phyloP scores from a whole-genome alignment of 2,113 vertebrate species.

The Dinomys branickii region DNA sequence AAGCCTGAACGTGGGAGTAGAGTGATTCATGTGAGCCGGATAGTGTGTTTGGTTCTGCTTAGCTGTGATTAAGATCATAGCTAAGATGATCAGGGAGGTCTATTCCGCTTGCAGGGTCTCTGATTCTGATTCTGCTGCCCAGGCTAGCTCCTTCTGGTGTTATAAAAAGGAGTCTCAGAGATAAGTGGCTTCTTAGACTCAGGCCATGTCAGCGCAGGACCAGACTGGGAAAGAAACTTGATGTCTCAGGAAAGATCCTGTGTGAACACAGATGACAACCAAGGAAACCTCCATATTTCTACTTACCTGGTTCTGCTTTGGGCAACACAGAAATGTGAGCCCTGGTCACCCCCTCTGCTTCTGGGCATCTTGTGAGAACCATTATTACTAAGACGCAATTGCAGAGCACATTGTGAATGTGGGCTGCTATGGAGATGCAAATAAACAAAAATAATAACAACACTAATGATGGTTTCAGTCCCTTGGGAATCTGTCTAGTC shows the following conservation, averaged over 20 bases:
- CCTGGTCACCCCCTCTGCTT: not conserved
- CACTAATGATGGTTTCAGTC: conserved; percentile 53
- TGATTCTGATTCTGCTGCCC: not conserved
- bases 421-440: conserved; percentile 61
- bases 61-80: too few relatives aligned
- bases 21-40: not conserved
- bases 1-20: not conserved
- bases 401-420: not conserved
- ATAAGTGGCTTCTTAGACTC: not conserved
- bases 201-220: not conserved
- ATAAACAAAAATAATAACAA: conserved; percentile 64
- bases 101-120: not conserved
- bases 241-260: not conserved
- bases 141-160: not conserved
- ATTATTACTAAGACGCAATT: conserved; percentile 53
- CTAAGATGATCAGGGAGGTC: not conserved
- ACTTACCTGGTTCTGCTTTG: not conserved
- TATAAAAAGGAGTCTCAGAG: not conserved
- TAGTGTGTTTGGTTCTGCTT: not conserved
- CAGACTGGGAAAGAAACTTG: not conserved
- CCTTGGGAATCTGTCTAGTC: not conserved
- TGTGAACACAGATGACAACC: not conserved
- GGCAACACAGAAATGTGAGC: not conserved
- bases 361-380: not conserved
- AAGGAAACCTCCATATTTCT: not conserved